phyloP scores from a whole-genome alignment of 1,140 invertebrate genomes.

The Adoxophyes honmai region DNA sequence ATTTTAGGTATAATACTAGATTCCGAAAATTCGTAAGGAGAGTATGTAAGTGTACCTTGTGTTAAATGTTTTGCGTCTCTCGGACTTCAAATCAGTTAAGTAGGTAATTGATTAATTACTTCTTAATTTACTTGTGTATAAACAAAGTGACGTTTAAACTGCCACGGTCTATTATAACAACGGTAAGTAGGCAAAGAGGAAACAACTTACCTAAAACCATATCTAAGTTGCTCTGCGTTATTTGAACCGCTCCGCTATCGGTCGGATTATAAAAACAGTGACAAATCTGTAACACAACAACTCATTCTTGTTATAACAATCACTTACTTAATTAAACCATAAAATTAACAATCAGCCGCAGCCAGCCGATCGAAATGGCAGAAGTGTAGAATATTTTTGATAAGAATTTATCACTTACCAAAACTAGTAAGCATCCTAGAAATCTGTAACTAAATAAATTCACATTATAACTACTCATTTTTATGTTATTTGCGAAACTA shows the following conservation, averaged over 20 bases:
- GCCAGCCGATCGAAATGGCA: neutral
- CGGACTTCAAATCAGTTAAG: no score
- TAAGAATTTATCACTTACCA: constrained; percentile 46
- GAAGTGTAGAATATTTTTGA: constrained; percentile 1
- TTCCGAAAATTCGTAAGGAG: no score
- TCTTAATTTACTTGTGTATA: constrained; percentile 12
- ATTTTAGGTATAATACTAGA: no score
- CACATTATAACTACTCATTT: constrained; percentile 28
- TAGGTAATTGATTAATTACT: no score
- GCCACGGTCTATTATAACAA: constrained; percentile 9
- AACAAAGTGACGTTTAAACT: neutral
- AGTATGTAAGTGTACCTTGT: no score
- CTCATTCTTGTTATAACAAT: constrained; percentile 36
- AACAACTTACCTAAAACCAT: constrained; percentile 85
- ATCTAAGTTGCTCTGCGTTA: constrained; percentile 88
- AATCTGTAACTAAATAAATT: constrained; percentile 32
- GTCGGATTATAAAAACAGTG: constrained; percentile 82
- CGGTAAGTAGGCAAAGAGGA: neutral
- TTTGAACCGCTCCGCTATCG: constrained; percentile 85
- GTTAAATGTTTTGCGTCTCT: no score
- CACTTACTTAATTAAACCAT: constrained; percentile 52
- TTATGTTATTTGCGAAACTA: constrained; percentile 2
- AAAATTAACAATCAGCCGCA: constrained; percentile 48
- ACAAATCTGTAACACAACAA: constrained; percentile 80
- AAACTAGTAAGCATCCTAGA: constrained; percentile 39